Evolutionary conservation across 2,888 invertebrate species (phyloP).

Genomic region (Cephus pulcher): DNA sequence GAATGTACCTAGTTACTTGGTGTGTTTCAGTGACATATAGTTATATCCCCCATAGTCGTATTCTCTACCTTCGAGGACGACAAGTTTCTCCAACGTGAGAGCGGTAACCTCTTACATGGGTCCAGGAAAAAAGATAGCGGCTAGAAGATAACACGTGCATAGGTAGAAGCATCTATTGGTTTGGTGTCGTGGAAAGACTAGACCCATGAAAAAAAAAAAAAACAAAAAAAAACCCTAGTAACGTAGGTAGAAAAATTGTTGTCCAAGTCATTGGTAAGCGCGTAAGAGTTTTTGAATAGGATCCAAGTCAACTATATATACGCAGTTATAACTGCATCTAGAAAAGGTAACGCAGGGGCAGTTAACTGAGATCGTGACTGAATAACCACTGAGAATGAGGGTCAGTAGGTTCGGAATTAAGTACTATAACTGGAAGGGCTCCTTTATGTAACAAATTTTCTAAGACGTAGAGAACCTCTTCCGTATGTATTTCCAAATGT

Average conservation of each 20-base stretch:
- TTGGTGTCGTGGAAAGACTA: neutral
- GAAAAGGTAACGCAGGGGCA: neutral
- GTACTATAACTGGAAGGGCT: neutral
- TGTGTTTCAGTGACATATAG: neutral
- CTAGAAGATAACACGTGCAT: neutral
- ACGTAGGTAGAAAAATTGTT: neutral
- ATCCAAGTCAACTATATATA: neutral
- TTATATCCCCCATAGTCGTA: neutral
- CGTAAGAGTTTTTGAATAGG: neutral
- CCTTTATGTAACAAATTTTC: neutral
- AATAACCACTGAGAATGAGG: neutral
- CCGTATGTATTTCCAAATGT: neutral
- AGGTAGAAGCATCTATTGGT: neutral
- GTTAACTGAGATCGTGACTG: neutral
- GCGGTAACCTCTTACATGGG: neutral
- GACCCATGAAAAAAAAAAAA: neutral
- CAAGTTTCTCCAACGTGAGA: slow-evolving; percentile 2
- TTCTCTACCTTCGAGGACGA: slow-evolving; percentile 3
- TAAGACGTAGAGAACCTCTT: neutral
- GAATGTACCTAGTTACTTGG: neutral
- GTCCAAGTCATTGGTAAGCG: neutral
- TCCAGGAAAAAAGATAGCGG: neutral
- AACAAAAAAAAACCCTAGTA: neutral
- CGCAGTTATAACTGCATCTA: neutral
- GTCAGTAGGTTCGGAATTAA: neutral